Percentiles rank a stretch among this genome's conserved stretches.
Conservation (phyloP, 2,797 vertebrate genomes). For the Myotis myotis region DNA sequence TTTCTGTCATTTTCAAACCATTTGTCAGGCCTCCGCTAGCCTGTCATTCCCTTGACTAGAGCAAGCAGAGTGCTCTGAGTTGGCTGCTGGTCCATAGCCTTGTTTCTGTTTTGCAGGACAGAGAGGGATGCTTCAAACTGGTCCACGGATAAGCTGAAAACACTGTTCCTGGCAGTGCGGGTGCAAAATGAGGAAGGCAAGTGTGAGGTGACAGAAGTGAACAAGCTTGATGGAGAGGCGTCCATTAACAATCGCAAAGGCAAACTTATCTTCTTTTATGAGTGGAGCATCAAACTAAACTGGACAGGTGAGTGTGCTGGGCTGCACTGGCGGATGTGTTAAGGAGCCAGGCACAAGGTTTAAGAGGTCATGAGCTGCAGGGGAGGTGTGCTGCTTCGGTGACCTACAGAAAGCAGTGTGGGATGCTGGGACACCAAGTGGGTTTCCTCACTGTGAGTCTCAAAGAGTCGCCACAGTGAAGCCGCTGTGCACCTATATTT, state of each 20-base stretch:
- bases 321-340: background rate
- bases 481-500: background rate
- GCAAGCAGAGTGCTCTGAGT: background rate
- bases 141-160: constrained; percentile 95
- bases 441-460: background rate
- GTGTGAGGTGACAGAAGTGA: constrained; percentile 96
- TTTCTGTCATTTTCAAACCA: background rate
- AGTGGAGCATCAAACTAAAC: constrained; percentile 93
- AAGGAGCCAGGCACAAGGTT: background rate
- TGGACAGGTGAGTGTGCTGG: constrained; percentile 91
- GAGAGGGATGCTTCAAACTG: constrained; percentile 96
- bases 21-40: background rate
- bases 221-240: constrained; percentile 94
- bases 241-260: constrained; percentile 99
- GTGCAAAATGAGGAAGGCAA: constrained; percentile 91
- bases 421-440: background rate
- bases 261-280: constrained; percentile 98
- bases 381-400: background rate
- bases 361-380: background rate
- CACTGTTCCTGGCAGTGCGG: constrained; percentile 89
- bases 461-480: background rate
- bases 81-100: background rate
- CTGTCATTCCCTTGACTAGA: background rate
- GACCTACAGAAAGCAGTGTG: background rate
- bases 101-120: constrained; percentile 88